phyloP scores from a whole-genome alignment of 1,140 invertebrate species.

The Cryptotermes secundus region DNA sequence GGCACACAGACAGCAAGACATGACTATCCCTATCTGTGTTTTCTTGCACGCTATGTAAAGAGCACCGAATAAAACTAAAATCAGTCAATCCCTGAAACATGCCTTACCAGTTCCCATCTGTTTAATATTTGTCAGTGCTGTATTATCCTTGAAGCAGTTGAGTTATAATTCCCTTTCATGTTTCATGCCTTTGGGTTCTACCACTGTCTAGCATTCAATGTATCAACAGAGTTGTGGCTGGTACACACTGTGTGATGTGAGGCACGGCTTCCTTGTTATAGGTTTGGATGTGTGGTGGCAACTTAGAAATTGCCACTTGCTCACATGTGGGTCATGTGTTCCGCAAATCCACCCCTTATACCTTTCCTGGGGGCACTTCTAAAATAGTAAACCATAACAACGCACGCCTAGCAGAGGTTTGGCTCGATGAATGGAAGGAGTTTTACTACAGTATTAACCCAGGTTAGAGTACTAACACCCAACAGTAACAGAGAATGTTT shows the following conservation, averaged over 20 bases:
- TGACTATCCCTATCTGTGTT: too few species aligned
- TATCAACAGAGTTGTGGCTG: background rate
- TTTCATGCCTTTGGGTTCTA: too few species aligned
- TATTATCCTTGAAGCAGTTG: too few species aligned
- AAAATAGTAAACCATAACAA: constrained; percentile 98
- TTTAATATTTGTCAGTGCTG: too few species aligned
- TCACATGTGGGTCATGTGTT: constrained; percentile 96
- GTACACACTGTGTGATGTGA: background rate
- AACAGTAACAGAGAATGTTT: background rate
- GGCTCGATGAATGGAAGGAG: constrained; percentile 97
- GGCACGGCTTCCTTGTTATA: constrained; percentile 50
- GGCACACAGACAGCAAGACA: too few species aligned
- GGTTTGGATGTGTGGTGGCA: constrained; percentile 97
- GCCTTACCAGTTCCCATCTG: too few species aligned
- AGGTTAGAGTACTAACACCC: constrained; percentile 57
- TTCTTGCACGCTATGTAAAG: too few species aligned
- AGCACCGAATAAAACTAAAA: too few species aligned
- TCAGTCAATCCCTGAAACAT: too few species aligned
- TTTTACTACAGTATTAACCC: constrained; percentile 99
- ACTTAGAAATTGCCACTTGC: constrained; percentile 86
- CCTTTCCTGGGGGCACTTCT: constrained; percentile 97
- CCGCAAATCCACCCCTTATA: constrained; percentile 98
- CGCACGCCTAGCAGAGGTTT: constrained; percentile 92
- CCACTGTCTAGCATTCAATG: too few species aligned
- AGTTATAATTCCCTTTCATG: too few species aligned